Evolutionary conservation across 2,888 invertebrate species (phyloP).

Genomic region (Rhagonycha lutea): DNA sequence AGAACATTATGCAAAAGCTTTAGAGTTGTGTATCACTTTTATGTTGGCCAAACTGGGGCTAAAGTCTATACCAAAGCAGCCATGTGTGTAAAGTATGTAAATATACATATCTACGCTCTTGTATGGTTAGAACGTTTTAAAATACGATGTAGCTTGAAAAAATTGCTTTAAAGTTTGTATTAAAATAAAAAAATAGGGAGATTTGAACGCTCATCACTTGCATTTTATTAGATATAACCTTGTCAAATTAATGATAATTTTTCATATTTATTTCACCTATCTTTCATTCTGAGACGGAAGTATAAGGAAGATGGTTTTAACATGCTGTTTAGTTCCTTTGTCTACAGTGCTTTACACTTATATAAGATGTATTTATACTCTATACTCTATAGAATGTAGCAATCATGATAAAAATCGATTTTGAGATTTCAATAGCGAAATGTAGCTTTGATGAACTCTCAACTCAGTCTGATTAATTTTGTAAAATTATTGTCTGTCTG

Average conservation of each 20-base stretch:
- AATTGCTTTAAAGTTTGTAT: conserved; percentile 25
- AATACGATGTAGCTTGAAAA: conserved; percentile 24
- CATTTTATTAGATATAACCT: background rate
- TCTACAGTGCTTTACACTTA: background rate
- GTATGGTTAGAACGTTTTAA: conserved; percentile 28
- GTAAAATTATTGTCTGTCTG: too few relatives aligned
- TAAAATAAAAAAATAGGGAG: conserved; percentile 7
- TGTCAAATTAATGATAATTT: background rate
- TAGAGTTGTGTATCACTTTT: conserved; percentile 49
- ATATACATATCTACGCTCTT: conserved; percentile 45
- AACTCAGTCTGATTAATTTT: too few relatives aligned
- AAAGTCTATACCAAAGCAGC: conserved; percentile 46
- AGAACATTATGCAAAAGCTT: conserved; percentile 44
- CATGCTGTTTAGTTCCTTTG: background rate
- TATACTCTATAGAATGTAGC: background rate
- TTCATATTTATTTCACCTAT: background rate
- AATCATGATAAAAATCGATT: background rate
- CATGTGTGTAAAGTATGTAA: conserved; percentile 51
- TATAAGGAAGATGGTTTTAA: background rate
- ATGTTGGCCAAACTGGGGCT: conserved; percentile 47
- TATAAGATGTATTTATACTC: too few relatives aligned
- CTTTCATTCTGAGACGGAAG: background rate
- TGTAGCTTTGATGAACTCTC: too few relatives aligned
- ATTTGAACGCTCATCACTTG: conserved; percentile 6
- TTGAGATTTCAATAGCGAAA: background rate